Evolutionary conservation across 1,140 invertebrate species (phyloP), one percentile per base, ranked within the genome.

Genomic region (Lepidurus packardi): DNA sequence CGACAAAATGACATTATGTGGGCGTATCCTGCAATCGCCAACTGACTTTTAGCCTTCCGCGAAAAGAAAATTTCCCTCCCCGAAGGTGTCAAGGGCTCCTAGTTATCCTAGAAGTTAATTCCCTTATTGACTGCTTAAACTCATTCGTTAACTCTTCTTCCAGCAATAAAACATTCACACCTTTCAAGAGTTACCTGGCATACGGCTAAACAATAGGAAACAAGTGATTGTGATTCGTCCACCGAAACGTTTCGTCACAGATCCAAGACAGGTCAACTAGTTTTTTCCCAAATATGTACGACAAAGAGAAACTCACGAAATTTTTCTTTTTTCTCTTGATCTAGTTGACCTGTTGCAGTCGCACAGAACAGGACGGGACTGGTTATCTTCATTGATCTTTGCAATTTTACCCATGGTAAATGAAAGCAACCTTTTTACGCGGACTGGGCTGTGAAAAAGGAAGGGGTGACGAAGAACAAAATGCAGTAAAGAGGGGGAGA

Each of bases 201-300:
- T 65, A 13, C 21, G 21, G 53, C 53, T 65, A 65, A 65, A 65
- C 53, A 65, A 65, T 65, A 65, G 53, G 53, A 65, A 65, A 65
- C 53, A 65, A 9, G 53, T 65, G 53, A 65, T 65, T 65, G 53
- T 65, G 53, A 65, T 65, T 21, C 21, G 53, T 65, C 21, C 16
- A 65, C 21, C 53, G 53, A 65, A 65, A 65, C 53, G 7, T 65
- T 65, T n/a, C 21, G 10, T 47, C 53, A 34, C 34, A 4, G 34
- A 34, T 34, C 34, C 3, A 34, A 4, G 34, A 4, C 34, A 25
- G 25, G 25, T 1, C 25, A 34, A 34, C 34, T 34, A 34, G 34
- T 34, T 34, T 65, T 65, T 16, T n/a, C n/a, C 53, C 16, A 13
- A 65, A 65, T 65, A 65, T 65, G 21, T 34, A 34, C 34, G 21